phyloP scores from a whole-genome alignment of 2,888 invertebrate species.

The Drosophila niveifrons region DNA sequence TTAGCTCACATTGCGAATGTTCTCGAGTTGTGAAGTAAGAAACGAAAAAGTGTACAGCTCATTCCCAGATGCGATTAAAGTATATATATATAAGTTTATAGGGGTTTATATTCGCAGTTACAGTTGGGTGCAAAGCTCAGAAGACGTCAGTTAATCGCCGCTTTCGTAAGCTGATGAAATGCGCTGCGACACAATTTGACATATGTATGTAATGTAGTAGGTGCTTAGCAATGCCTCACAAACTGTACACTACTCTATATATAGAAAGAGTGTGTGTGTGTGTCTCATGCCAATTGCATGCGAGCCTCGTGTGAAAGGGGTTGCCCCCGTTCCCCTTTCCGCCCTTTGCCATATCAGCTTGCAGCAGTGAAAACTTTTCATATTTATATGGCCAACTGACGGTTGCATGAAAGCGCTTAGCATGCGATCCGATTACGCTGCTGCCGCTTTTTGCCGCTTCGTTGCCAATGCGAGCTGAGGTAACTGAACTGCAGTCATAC shows the following conservation, averaged over 20 bases:
- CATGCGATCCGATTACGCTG: constrained; percentile 76
- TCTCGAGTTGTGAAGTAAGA: neutral
- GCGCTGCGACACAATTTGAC: constrained; percentile 3
- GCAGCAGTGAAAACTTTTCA: constrained; percentile 52
- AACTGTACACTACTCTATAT: neutral
- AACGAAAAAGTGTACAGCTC: constrained; percentile 1
- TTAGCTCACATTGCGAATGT: constrained; percentile 4
- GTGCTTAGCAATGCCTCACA: constrained; percentile 13
- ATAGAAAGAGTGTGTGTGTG: neutral
- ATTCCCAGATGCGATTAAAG: constrained; percentile 27
- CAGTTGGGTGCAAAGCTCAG: constrained; percentile 44
- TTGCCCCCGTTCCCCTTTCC: neutral
- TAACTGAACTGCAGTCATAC: constrained; percentile 57
- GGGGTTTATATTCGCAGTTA: constrained; percentile 19
- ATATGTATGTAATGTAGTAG: constrained; percentile 8
- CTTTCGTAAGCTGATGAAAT: constrained; percentile 45
- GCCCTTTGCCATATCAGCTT: constrained; percentile 43
- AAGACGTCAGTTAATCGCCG: constrained; percentile 22
- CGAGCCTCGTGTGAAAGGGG: constrained; percentile 35
- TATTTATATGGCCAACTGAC: constrained; percentile 42
- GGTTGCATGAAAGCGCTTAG: constrained; percentile 61
- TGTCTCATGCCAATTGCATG: constrained; percentile 37
- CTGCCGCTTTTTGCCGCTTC: constrained; percentile 53
- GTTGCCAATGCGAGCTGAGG: constrained; percentile 56
- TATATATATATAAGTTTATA: constrained; percentile 1